A percentile compares a stretch with the other conserved stretches of the same genome.
Evolutionary conservation across 2,113 vertebrate species (phyloP).

Genomic region (Salminus brasiliensis): DNA sequence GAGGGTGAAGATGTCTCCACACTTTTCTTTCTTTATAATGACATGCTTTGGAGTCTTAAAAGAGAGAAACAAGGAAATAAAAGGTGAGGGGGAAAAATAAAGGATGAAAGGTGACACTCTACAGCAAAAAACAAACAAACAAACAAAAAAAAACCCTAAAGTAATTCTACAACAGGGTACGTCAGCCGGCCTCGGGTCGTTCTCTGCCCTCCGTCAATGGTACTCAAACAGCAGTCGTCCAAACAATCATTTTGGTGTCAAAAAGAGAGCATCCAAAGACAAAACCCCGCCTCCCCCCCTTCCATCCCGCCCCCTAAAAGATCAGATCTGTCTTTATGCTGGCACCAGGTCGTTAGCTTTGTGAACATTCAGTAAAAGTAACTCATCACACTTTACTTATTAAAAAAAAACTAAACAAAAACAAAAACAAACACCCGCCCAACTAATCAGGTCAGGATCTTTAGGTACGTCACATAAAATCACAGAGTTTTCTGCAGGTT

Average conservation of each 20-base stretch:
- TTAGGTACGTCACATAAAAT: constrained; percentile 40
- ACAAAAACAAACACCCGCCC: neutral
- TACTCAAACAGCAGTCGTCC: constrained; percentile 2
- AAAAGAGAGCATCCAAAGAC: neutral
- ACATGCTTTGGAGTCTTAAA: constrained; percentile 5
- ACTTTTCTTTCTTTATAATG: neutral
- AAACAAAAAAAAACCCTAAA: neutral
- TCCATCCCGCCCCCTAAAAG: neutral
- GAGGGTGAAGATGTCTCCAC: neutral
- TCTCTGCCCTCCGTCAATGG: neutral
- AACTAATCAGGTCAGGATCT: too few relatives aligned
- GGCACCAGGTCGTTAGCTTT: constrained; percentile 46
- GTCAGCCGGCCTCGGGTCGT: neutral
- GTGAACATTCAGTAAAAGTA: constrained; percentile 66
- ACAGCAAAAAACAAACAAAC: neutral
- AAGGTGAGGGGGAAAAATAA: neutral
- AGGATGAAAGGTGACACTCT: neutral
- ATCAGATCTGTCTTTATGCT: constrained; percentile 26
- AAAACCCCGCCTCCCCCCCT: too few relatives aligned
- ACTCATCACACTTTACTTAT: constrained; percentile 56
- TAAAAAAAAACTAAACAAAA: constrained; percentile 46
- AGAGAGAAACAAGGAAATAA: neutral
- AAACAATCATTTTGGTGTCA: neutral
- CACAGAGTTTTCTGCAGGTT: constrained; percentile 65
- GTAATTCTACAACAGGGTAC: neutral